Evolutionary conservation across 2,888 invertebrate genomes (phyloP), one percentile per base, ranked within the genome.

Genomic region (Tipula confusa): DNA sequence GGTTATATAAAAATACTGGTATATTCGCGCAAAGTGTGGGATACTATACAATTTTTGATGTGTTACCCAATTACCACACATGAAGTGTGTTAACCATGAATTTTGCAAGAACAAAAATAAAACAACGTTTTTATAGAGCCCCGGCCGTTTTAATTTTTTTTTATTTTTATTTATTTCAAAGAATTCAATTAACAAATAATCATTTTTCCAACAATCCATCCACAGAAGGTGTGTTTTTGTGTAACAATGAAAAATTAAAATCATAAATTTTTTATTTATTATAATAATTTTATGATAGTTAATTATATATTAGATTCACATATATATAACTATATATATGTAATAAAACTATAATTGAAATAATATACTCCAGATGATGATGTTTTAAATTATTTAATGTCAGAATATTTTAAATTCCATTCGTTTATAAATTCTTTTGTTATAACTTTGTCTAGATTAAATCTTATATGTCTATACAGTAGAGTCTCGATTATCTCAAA

Each of bases 181-280:
- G 64, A 64, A 64, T 64, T 64, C 64, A 64, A 64, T 64, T 64
- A 64, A 18, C 64, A 64, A 64, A 64, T 64, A 64, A 64, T 64
- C 18, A 64, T 13, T 64, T 64, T 64, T 24, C 6, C 64, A 64
- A 11, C 64, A 24, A 48, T 24, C 64, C 9, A 64, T 24, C 64
- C 15, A n/a, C n/a, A n/a, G 15, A 43, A 64, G 24, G 9, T 64
- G 64, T 64, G 64, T 64, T 24, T 64, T 18, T 13, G 38, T 38
- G 13, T 64, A 64, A 64, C 64, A 64, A 64, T 64, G 64, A 64
- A 64, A 64, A 64, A n/a, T n/a, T n/a, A n/a, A n/a, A n/a, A 64
- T 64, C 4, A 7, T 64, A 64, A 64, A 64, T 64, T 24, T 64
- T 36, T 64, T 64, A 64, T 64, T 64, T 64, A 24, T 64, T 64